Percentiles rank a stretch among this genome's conserved stretches.
Evolutionary conservation across 2,113 vertebrate species (phyloP).

Genomic region (Plectropomus leopardus): DNA sequence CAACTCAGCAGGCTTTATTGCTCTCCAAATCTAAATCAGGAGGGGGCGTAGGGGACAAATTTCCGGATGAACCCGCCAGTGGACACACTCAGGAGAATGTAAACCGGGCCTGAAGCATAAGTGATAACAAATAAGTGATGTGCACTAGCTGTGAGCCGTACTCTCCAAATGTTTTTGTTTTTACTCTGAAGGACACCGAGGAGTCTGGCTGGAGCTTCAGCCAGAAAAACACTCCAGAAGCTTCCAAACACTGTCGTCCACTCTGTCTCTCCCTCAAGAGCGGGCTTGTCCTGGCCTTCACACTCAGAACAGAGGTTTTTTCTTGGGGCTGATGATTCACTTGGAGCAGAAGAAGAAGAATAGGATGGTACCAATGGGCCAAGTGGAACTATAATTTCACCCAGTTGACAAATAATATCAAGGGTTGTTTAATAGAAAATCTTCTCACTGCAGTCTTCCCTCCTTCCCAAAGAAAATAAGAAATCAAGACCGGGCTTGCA

Average conservation of each 20-base stretch:
- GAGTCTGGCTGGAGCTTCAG: slow-evolving; percentile 71
- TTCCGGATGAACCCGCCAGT: slow-evolving; percentile 78
- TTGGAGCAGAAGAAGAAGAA: slow-evolving; percentile 17
- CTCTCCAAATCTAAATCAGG: slow-evolving; percentile 86
- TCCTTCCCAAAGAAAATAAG: neutral
- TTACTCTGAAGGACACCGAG: slow-evolving; percentile 71
- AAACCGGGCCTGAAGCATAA: slow-evolving; percentile 79
- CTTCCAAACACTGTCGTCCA: slow-evolving; percentile 61
- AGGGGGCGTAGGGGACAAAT: slow-evolving; percentile 69
- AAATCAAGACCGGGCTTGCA: neutral
- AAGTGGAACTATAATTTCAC: slow-evolving; percentile 9
- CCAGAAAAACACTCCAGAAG: slow-evolving; percentile 80
- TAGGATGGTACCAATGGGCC: neutral
- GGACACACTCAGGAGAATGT: slow-evolving; percentile 81
- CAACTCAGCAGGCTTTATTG: slow-evolving; percentile 92
- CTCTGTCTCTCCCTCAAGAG: slow-evolving; percentile 50
- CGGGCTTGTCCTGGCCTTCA: slow-evolving; percentile 44
- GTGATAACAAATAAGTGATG: slow-evolving; percentile 83
- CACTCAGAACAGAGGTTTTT: slow-evolving; percentile 9
- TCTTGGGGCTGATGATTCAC: slow-evolving; percentile 43
- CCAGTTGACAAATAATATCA: slow-evolving; percentile 19
- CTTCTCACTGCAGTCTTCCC: no score
- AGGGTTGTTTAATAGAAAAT: no score
- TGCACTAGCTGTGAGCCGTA: slow-evolving; percentile 66
- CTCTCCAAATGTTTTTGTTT: slow-evolving; percentile 82